Evolutionary conservation across 2,113 vertebrate species (phyloP).

Genomic region (Mandrillus leucophaeus): DNA sequence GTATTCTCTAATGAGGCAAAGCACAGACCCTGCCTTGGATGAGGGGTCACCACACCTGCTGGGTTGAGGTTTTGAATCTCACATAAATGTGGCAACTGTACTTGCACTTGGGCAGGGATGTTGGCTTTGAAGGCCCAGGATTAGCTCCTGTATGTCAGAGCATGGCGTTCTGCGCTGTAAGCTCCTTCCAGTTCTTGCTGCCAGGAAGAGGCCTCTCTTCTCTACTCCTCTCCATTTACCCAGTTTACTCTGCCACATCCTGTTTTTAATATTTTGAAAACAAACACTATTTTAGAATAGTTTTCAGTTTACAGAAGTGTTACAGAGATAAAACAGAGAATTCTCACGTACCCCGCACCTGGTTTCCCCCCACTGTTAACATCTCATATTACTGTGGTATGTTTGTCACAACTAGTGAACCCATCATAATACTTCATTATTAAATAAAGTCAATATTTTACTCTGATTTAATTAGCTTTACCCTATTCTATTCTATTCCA

Average conservation of each 20-base stretch:
- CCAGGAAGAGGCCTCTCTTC: background rate
- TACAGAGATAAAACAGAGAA: background rate
- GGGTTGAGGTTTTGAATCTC: constrained; percentile 29
- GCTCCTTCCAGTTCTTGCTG: background rate
- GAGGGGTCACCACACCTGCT: background rate
- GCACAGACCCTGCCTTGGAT: background rate
- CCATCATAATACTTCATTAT: background rate
- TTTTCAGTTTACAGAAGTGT: background rate
- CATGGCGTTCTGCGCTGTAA: background rate
- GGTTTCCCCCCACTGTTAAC: background rate
- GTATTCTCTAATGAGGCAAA: background rate
- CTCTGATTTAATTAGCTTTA: background rate
- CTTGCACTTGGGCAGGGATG: background rate
- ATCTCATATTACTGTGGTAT: background rate
- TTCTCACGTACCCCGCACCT: background rate
- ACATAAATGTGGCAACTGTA: background rate
- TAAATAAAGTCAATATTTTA: background rate
- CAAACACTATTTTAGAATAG: background rate
- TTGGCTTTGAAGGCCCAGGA: background rate
- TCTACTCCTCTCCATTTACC: background rate
- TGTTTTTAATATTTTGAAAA: background rate
- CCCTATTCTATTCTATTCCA: background rate
- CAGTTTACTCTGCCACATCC: background rate
- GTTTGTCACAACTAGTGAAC: background rate
- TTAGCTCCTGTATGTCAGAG: background rate